Evolutionary conservation across 2,888 invertebrate species (phyloP), one percentile per base, ranked within the genome.

Genomic region (Trichopria drosophilae): DNA sequence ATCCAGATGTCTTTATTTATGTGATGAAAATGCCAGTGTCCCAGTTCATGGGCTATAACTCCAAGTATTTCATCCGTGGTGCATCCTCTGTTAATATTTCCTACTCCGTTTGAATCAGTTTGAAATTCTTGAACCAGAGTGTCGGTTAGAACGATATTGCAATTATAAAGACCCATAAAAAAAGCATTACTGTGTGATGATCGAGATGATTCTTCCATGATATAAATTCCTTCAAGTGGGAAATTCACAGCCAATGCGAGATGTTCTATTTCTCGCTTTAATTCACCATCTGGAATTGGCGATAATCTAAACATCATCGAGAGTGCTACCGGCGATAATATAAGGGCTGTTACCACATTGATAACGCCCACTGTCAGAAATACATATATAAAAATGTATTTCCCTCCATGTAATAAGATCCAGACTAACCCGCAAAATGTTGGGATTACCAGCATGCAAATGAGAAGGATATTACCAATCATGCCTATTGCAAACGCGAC

Each of bases 171-270:
- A 0, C 99, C 99, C 76, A 94, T 97, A 72, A 98, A 91, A 75
- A 98, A 99, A 1, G 98, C 98, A 80, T 99, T 98, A 71, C 95
- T 96, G 69, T 99, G 99, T 0, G 94, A 89, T 3, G 97, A 97
- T 53, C 98, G 81, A 74, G 96, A 97, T 0, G 98, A 98, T 16
- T 96, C 97, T 80, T 98, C 95, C 1, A 99, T 96, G 6, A 67
- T 61, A 73, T 91, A 97, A 19, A 99, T 78, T 76, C 99, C 94
- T 16, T 89, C 90, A 2, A 99, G 79, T 1, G 99, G 97, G 70
- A 96, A 99, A 35, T 87, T 80, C 1, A 98, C 81, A 46, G 85
- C 85, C 1, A 85, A 83, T 2, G 99, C 97, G 55, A 99, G 78
- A 53, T 82, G 81, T 76, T 98, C 95, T 69, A 99, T 98, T 28